phyloP scores from a whole-genome alignment of 2,888 invertebrate species.

The Trissoscelio sp. region DNA sequence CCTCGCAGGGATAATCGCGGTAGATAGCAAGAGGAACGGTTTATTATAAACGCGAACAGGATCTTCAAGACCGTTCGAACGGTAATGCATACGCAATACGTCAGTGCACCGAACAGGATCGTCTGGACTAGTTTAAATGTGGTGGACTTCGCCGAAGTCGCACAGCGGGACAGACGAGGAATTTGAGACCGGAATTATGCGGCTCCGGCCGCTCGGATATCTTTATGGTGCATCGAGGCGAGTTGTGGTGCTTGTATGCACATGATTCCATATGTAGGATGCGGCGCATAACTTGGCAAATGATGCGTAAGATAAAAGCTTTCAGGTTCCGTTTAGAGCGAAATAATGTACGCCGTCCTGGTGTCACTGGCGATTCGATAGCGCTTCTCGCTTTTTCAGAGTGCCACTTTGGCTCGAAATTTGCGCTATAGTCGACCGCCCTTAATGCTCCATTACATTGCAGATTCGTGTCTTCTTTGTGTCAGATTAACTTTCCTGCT shows the following conservation, averaged over 20 bases:
- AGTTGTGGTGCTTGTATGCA: conserved; percentile 40
- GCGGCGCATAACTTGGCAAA: conserved; percentile 60
- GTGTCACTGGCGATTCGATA: conserved; percentile 30
- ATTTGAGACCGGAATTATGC: conserved; percentile 68
- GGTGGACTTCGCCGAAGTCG: conserved; percentile 42
- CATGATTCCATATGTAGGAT: conserved; percentile 58
- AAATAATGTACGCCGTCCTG: conserved; percentile 4
- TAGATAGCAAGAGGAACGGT: conserved; percentile 40
- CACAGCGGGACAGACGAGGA: conserved; percentile 52
- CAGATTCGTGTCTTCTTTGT: conserved; percentile 16
- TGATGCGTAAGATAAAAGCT: conserved; percentile 61
- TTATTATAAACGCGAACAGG: conserved; percentile 65
- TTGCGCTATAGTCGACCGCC: neutral
- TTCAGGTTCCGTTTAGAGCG: conserved; percentile 36
- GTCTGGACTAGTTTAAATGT: conserved; percentile 55
- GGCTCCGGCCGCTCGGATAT: conserved; percentile 50
- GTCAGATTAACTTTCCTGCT: conserved; percentile 16
- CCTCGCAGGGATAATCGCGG: conserved; percentile 19
- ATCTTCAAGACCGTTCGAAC: conserved; percentile 63
- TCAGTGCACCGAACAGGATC: conserved; percentile 53
- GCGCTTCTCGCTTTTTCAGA: neutral
- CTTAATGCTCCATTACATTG: conserved; percentile 1
- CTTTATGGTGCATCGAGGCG: conserved; percentile 66
- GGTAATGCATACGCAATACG: conserved; percentile 62
- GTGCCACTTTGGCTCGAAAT: neutral